A percentile compares a stretch with the other conserved stretches of the same genome.
Conservation (phyloP, 2,888 invertebrate genomes). For the Nesidiocoris tenuis region DNA sequence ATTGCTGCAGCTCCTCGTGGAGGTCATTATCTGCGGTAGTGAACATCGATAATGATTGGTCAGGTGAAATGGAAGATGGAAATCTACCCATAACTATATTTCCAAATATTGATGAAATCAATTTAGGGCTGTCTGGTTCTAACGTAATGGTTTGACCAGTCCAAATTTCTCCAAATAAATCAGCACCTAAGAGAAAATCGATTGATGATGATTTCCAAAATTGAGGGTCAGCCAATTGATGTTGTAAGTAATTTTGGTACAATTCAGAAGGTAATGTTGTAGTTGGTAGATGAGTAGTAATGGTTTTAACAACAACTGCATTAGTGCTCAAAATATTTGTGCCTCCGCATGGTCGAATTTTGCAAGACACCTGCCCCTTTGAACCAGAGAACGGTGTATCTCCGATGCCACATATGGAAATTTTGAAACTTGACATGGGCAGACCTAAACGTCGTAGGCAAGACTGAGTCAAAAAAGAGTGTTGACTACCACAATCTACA, state of each 20-base stretch:
- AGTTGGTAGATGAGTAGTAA: slow-evolving; percentile 19
- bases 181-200: slow-evolving; percentile 29
- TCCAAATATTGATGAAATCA: too few species aligned
- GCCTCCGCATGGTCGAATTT: neutral
- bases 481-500: neutral
- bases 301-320: slow-evolving; percentile 30
- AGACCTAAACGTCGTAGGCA: slow-evolving; percentile 12
- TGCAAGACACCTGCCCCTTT: neutral
- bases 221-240: slow-evolving; percentile 20
- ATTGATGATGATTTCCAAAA: slow-evolving; percentile 32
- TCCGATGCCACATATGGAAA: slow-evolving; percentile 18
- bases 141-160: neutral
- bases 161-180: slow-evolving; percentile 29
- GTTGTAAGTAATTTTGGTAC: neutral
- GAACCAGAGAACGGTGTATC: neutral
- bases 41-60: too few species aligned
- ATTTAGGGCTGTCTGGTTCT: too few species aligned
- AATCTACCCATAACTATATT: too few species aligned
- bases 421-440: neutral
- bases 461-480: neutral
- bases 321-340: neutral
- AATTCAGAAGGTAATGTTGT: slow-evolving; percentile 4
- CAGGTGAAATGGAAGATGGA: too few species aligned
- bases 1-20: neutral
- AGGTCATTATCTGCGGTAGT: slow-evolving; percentile 12